Evolutionary conservation across 2,888 invertebrate species (phyloP).

Genomic region (Ornithoptera priamus): DNA sequence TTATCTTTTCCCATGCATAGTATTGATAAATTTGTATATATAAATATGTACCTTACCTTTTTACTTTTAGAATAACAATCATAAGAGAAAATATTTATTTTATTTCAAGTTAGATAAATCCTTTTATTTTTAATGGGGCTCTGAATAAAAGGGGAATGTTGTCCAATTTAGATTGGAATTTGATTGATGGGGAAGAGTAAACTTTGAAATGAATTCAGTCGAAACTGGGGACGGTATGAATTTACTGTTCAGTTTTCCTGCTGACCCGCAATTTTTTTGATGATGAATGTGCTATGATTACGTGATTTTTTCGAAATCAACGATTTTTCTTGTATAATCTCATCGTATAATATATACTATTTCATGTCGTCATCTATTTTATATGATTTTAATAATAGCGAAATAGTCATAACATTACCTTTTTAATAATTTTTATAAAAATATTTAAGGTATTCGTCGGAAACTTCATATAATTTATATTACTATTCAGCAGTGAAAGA

Average conservation of each 20-base stretch:
- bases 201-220: constrained; percentile 63
- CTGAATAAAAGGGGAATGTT: constrained; percentile 42
- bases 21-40: not conserved
- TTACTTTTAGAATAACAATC: not conserved
- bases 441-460: too few relatives aligned
- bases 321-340: not conserved
- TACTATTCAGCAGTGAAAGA: too few relatives aligned
- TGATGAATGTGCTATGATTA: not conserved
- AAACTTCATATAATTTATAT: too few relatives aligned
- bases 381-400: too few relatives aligned
- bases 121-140: constrained; percentile 41
- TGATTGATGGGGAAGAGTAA: constrained; percentile 66
- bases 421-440: too few relatives aligned
- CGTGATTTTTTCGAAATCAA: not conserved
- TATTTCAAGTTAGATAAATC: constrained; percentile 20
- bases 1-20: not conserved
- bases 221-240: constrained; percentile 35
- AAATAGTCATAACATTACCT: too few relatives aligned
- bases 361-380: too few relatives aligned
- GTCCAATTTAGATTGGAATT: constrained; percentile 71
- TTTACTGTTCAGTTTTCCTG: constrained; percentile 25
- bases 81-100: constrained; percentile 13
- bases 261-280: not conserved
- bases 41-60: not conserved
- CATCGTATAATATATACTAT: too few relatives aligned